phyloP scores from a whole-genome alignment of 2,113 vertebrate genomes.

The Rhinolophus ferrumequinum region DNA sequence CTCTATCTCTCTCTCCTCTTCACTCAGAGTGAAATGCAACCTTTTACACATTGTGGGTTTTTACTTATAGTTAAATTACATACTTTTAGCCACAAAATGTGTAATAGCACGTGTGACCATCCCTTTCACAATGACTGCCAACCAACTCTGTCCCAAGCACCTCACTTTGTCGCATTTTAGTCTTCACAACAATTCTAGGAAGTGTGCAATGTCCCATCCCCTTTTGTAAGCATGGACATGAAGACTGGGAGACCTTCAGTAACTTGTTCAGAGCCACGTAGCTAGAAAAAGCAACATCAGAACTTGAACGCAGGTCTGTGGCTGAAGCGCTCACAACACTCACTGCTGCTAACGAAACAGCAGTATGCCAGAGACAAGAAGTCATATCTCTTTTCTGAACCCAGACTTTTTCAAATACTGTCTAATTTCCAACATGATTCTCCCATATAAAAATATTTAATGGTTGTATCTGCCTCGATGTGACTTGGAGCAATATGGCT shows the following conservation, averaged over 20 bases:
- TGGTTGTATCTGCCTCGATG: slow-evolving; percentile 40
- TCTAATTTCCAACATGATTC: slow-evolving; percentile 41
- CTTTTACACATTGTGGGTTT: not conserved
- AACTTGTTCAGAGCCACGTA: not conserved
- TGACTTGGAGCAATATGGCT: slow-evolving; percentile 72
- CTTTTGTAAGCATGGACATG: not conserved
- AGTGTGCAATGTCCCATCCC: not conserved
- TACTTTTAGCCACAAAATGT: not conserved
- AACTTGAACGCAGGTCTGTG: not conserved
- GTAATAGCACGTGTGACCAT: not conserved
- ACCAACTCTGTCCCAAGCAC: not conserved
- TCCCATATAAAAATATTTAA: slow-evolving; percentile 33
- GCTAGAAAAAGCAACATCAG: not conserved
- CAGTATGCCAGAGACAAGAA: not conserved
- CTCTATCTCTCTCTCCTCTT: not conserved
- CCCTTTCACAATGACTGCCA: not conserved
- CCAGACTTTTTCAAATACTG: not conserved
- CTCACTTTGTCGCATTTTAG: not conserved
- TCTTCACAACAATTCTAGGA: not conserved
- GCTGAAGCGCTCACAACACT: not conserved
- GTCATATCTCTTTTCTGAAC: not conserved
- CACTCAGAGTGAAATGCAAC: not conserved
- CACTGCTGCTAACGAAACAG: not conserved
- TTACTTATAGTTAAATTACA: not conserved
- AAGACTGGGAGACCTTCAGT: not conserved